A percentile compares a stretch with the other conserved stretches of the same genome.
phyloP scores from a whole-genome alignment of 2,888 invertebrate species.

The Zhuqinia jingwanae region DNA sequence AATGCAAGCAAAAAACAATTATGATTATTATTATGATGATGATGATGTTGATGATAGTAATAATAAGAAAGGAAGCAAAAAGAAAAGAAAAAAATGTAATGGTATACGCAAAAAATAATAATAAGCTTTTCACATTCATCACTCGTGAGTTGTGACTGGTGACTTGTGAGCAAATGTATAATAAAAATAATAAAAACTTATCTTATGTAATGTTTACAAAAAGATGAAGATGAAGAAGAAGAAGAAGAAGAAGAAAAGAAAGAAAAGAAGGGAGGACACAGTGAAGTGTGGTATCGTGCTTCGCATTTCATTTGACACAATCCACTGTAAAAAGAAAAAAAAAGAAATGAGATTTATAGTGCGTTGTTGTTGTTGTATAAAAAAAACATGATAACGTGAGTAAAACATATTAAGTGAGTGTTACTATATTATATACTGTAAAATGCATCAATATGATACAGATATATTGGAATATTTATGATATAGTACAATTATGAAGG shows the following conservation, averaged over 20 bases:
- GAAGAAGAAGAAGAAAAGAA: too few species aligned
- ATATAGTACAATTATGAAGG: slow-evolving; percentile 75
- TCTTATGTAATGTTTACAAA: too few species aligned
- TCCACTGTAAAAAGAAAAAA: slow-evolving; percentile 48
- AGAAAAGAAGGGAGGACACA: slow-evolving; percentile 25
- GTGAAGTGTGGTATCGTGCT: slow-evolving; percentile 41
- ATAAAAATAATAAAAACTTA: too few species aligned
- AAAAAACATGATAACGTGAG: slow-evolving; percentile 7
- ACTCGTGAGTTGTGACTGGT: too few species aligned
- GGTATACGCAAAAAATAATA: slow-evolving; percentile 33
- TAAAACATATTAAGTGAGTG: slow-evolving; percentile 50
- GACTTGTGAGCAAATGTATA: background rate
- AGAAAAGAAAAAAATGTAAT: background rate
- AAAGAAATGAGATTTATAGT: slow-evolving; percentile 53
- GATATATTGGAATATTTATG: slow-evolving; percentile 70
- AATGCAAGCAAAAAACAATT: background rate
- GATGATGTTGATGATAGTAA: background rate
- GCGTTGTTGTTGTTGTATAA: slow-evolving; percentile 47
- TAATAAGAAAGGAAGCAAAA: too few species aligned
- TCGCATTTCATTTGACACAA: slow-evolving; percentile 14
- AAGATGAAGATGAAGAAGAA: too few species aligned
- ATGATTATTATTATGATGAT: background rate
- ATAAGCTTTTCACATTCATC: background rate
- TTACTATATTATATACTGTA: slow-evolving; percentile 64
- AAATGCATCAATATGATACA: slow-evolving; percentile 56